Percentiles rank a stretch among this genome's conserved stretches.
Conservation (phyloP, 1,140 invertebrate genomes). For the Rhagoletis zephyria region DNA sequence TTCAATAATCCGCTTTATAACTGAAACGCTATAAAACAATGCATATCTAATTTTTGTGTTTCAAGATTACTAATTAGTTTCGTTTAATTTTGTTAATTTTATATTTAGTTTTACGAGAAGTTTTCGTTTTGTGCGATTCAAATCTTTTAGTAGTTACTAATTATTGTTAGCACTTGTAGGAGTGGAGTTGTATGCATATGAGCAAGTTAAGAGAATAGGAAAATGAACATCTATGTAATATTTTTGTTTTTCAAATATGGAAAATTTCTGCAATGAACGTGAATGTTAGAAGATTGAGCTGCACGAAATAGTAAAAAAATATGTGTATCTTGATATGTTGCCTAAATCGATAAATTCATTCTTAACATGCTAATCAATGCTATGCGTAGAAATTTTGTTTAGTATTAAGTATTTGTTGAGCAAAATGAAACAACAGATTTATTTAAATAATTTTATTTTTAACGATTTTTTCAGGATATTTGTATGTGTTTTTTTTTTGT, state of each 20-base stretch:
- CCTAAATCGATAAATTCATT: not conserved
- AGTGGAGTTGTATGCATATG: not conserved
- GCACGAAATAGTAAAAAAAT: not conserved
- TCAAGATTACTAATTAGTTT: conserved; percentile 4
- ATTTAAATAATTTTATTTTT: conserved; percentile 46
- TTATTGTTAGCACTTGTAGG: conserved; percentile 15
- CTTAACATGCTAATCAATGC: not conserved
- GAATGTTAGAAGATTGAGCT: not conserved
- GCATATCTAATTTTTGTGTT: not conserved
- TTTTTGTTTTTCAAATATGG: not conserved
- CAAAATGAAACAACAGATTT: conserved; percentile 46
- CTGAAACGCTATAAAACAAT: conserved; percentile 43
- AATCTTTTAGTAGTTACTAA: conserved; percentile 4
- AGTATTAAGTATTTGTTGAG: not conserved
- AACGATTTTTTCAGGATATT: not conserved
- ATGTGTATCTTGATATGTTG: not conserved
- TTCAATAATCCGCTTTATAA: conserved; percentile 20
- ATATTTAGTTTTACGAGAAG: conserved; percentile 25
- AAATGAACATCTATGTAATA: not conserved
- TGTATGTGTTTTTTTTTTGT: not conserved
- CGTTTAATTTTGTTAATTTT: conserved; percentile 27
- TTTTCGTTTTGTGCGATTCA: conserved; percentile 40
- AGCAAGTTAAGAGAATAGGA: not conserved
- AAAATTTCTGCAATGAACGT: not conserved
- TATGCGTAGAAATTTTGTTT: not conserved